Percentiles rank a stretch among this genome's conserved stretches.
Evolutionary conservation across 2,797 vertebrate species (phyloP).

Genomic region (Sparidentex hasta): DNA sequence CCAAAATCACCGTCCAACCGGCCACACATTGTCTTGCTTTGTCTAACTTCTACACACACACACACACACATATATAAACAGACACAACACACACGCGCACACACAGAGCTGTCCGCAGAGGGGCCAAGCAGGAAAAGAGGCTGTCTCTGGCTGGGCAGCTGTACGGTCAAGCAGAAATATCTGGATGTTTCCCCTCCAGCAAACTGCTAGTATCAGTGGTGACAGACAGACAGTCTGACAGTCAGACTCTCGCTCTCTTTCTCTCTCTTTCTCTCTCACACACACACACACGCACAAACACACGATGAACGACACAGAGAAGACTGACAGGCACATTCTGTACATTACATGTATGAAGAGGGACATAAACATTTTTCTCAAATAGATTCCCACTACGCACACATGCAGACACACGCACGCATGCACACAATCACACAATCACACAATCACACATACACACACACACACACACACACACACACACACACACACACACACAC

Average conservation of each 20-base stretch:
- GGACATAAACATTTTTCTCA: conserved; percentile 1
- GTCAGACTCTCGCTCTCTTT: conserved; percentile 47
- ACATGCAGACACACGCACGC: not conserved
- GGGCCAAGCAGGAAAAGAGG: conserved; percentile 72
- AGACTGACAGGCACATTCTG: conserved; percentile 55
- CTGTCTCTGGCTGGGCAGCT: conserved; percentile 80
- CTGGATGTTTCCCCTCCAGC: conserved; percentile 83
- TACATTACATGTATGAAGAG: conserved; percentile 25
- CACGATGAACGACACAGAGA: conserved; percentile 56
- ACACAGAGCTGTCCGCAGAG: conserved; percentile 64
- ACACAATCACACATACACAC: not conserved
- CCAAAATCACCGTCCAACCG: conserved; percentile 82
- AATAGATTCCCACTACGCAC: not conserved
- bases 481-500: not conserved
- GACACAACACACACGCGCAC: conserved; percentile 6
- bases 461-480: not conserved
- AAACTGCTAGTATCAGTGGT: conserved; percentile 81
- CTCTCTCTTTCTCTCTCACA: not conserved
- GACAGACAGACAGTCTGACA: conserved; percentile 83
- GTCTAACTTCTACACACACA: conserved; percentile 52
- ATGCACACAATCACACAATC: no score
- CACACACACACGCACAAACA: conserved; percentile 11
- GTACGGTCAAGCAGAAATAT: conserved; percentile 86
- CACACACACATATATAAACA: not conserved
- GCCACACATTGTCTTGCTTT: conserved; percentile 77